Conservation (phyloP, 2,113 vertebrate genomes). For the Bettongia penicillata region DNA sequence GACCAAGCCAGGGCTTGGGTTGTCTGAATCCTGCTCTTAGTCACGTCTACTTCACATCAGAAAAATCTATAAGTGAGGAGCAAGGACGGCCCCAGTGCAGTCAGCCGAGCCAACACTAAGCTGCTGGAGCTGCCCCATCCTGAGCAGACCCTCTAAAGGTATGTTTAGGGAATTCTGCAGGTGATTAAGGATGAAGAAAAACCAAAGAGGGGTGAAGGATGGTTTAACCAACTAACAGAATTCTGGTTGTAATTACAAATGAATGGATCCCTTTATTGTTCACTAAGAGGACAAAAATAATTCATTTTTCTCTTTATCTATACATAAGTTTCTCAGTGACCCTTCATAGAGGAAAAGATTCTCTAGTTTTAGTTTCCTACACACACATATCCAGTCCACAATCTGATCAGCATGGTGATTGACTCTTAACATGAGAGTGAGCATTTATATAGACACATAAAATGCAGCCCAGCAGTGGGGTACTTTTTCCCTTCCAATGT, state of each 20-base stretch:
- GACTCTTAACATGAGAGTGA: background rate
- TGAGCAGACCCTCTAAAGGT: background rate
- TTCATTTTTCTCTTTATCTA: background rate
- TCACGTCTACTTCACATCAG: background rate
- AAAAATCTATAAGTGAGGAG: background rate
- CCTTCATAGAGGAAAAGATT: background rate
- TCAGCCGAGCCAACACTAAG: background rate
- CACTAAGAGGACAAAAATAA: background rate
- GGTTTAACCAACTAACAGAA: background rate
- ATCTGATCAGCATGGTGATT: background rate
- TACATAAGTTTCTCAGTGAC: background rate
- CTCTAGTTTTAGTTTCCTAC: background rate
- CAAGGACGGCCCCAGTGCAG: background rate
- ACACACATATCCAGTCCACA: background rate
- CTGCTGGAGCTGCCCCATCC: background rate
- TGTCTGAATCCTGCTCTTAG: background rate
- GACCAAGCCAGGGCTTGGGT: background rate
- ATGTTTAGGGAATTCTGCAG: background rate
- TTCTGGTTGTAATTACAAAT: background rate
- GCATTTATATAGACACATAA: background rate
- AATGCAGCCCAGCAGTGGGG: background rate
- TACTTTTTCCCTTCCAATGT: background rate
- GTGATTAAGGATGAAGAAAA: background rate
- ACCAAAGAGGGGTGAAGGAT: background rate
- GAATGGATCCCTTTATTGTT: background rate